phyloP scores from a whole-genome alignment of 64 coral and sea anemone genomes.

The Pocillopora damicornis region DNA sequence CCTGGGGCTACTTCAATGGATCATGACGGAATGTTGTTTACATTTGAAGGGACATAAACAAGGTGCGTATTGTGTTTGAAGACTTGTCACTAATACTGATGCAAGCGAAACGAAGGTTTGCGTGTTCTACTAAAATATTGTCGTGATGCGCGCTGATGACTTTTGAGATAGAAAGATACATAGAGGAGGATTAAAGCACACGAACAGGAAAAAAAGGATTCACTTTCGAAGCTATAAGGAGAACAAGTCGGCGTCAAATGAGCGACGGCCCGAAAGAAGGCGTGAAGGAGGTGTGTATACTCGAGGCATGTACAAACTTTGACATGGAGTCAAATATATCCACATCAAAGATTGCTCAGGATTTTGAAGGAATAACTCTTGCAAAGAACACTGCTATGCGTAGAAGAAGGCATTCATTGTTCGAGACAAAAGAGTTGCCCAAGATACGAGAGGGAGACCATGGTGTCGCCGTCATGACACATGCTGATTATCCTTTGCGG shows the following conservation, averaged over 20 bases:
- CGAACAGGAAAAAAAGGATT: background rate
- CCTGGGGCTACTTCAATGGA: background rate
- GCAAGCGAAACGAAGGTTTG: constrained; percentile 13
- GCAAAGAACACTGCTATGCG: constrained; percentile 13
- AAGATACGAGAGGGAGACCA: constrained; percentile 50
- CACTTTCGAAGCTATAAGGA: background rate
- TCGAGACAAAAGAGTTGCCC: constrained; percentile 43
- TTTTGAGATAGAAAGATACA: background rate
- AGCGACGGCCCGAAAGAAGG: constrained; percentile 6
- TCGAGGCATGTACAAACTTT: background rate
- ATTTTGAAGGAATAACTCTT: background rate
- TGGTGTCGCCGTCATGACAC: constrained; percentile 65
- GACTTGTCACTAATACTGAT: background rate
- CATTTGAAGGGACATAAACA: constrained; percentile 18
- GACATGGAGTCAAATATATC: constrained; percentile 29
- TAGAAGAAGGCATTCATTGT: constrained; percentile 60
- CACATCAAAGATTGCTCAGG: background rate
- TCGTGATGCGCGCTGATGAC: background rate
- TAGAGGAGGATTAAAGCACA: background rate
- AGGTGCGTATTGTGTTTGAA: background rate
- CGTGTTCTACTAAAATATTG: background rate
- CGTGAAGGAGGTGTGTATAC: constrained; percentile 14
- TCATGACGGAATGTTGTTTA: constrained; percentile 27
- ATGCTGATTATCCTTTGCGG: constrained; percentile 73
- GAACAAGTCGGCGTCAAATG: background rate